These are phyloP conservation scores for Lottia scabra DNA, from an alignment of 2,888 invertebrate genomes.

Conservation along the genomic window DNA sequence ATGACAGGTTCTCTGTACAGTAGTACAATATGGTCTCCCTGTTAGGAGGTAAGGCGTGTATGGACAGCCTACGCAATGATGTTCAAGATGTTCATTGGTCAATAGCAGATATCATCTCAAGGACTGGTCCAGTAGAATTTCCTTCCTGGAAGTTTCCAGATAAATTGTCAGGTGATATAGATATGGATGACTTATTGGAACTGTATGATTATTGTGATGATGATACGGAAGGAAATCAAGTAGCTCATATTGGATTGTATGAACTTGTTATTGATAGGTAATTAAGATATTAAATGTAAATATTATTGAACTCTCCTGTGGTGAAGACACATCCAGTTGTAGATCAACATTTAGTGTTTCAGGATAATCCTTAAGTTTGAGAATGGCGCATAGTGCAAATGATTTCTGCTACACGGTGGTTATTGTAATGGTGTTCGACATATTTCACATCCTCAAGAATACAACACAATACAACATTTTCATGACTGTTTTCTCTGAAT, in stretches of 20 bases:
- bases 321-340: no score
- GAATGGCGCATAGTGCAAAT: no score
- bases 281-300: background rate
- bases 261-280: constrained; percentile 69
- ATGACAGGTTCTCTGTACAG: no score
- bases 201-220: constrained; percentile 57
- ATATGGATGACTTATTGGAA: constrained; percentile 65
- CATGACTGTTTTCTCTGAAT: no score
- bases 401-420: no score
- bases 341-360: no score
- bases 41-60: constrained; percentile 58
- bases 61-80: constrained; percentile 67
- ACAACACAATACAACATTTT: no score
- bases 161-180: constrained; percentile 61
- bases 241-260: constrained; percentile 67
- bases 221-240: constrained; percentile 63
- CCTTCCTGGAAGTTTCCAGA: constrained; percentile 70
- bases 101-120: constrained; percentile 59
- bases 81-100: constrained; percentile 65
- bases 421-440: no score
- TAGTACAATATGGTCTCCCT: constrained; percentile 54
- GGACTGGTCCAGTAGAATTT: constrained; percentile 58
- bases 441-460: no score
- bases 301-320: no score
- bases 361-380: no score